Evolutionary conservation across 2,113 vertebrate species (phyloP).

Genomic region (Pristiophorus japonicus): DNA sequence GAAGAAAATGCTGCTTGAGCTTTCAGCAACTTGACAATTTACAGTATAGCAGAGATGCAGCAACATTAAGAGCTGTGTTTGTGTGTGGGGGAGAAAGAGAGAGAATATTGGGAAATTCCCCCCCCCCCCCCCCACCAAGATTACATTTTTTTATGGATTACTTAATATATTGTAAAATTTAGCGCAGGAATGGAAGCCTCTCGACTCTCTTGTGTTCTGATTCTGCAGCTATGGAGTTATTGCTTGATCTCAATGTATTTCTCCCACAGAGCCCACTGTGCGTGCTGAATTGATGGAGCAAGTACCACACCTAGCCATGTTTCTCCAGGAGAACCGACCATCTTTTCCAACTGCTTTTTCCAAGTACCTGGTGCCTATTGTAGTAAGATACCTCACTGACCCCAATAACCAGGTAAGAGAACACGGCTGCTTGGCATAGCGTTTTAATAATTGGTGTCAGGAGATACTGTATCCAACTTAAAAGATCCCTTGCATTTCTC

Average conservation of each 20-base stretch:
- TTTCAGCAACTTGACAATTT: neutral
- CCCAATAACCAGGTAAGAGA: constrained; percentile 79
- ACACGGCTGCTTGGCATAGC: no score
- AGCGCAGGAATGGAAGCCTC: neutral
- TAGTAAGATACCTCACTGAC: constrained; percentile 72
- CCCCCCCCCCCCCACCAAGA: neutral
- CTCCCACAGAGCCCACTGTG: constrained; percentile 72
- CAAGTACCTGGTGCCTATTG: constrained; percentile 74
- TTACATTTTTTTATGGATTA: neutral
- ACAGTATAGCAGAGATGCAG: neutral
- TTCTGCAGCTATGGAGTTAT: neutral
- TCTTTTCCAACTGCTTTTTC: constrained; percentile 74
- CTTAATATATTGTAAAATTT: neutral
- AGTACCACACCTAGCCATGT: constrained; percentile 76
- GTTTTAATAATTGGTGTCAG: no score
- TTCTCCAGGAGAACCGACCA: constrained; percentile 74
- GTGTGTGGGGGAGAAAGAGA: neutral
- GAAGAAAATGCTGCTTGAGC: neutral
- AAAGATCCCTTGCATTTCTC: neutral
- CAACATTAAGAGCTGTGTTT: neutral
- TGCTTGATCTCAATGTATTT: constrained; percentile 18
- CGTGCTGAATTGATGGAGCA: constrained; percentile 83
- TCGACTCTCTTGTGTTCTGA: neutral
- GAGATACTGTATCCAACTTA: neutral
- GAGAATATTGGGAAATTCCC: neutral